phyloP scores from a whole-genome alignment of 1,140 invertebrate species.

The Probaryconus sp. region DNA sequence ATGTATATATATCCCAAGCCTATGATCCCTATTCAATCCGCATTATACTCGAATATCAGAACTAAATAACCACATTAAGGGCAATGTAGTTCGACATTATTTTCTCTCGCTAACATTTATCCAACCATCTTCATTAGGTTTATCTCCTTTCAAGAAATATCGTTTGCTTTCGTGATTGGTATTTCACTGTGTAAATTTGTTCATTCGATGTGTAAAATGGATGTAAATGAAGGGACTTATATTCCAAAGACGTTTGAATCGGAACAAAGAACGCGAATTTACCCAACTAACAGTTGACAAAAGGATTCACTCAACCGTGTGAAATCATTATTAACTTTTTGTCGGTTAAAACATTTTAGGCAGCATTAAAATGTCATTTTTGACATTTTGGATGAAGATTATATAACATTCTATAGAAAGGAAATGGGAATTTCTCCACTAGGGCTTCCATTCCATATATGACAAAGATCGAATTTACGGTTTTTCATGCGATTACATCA shows the following conservation, averaged over 20 bases:
- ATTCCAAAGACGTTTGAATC: slow-evolving; percentile 9
- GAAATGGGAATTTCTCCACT: slow-evolving; percentile 13
- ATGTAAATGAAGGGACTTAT: no score
- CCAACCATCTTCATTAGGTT: no score
- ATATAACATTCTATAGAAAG: slow-evolving; percentile 35
- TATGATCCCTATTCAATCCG: slow-evolving; percentile 29
- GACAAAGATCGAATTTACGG: slow-evolving; percentile 33
- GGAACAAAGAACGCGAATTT: slow-evolving; percentile 16
- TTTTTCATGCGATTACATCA: slow-evolving; percentile 31
- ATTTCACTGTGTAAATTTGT: slow-evolving; percentile 2
- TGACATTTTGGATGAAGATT: slow-evolving; percentile 31
- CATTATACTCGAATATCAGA: slow-evolving; percentile 22
- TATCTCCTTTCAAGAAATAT: no score
- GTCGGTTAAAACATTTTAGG: slow-evolving; percentile 29
- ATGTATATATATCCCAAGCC: slow-evolving; percentile 4
- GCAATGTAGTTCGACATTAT: slow-evolving; percentile 15
- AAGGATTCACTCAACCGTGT: slow-evolving; percentile 7
- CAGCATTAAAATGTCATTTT: slow-evolving; percentile 43
- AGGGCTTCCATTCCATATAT: slow-evolving; percentile 13
- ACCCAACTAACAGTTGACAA: slow-evolving; percentile 28
- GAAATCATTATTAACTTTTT: slow-evolving; percentile 45
- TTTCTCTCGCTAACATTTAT: slow-evolving; percentile 12
- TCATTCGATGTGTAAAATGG: neutral
- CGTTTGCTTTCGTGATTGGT: no score
- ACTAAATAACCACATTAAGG: slow-evolving; percentile 23